phyloP scores from a whole-genome alignment of 2,797 vertebrate genomes.

The Sphenodon punctatus region DNA sequence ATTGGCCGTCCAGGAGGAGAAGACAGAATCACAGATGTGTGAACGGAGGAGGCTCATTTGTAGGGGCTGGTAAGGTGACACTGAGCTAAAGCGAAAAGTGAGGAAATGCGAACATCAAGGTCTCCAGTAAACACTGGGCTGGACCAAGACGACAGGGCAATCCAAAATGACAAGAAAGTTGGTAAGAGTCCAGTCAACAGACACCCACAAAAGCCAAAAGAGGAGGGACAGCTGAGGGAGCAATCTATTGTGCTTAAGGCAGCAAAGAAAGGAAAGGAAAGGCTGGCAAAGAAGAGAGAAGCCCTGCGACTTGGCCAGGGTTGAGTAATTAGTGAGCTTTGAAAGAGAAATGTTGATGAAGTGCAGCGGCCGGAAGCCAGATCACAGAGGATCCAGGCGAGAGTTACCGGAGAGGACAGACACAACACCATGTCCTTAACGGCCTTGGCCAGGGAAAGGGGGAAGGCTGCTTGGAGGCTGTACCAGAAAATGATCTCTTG shows the following conservation, averaged over 20 bases:
- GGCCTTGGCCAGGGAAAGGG: neutral
- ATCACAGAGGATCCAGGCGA: neutral
- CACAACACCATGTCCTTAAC: neutral
- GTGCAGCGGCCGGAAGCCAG: neutral
- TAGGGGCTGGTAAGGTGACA: no score
- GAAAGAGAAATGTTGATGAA: neutral
- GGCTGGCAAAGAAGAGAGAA: neutral
- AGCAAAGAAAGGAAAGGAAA: neutral
- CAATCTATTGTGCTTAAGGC: rapidly evolving
- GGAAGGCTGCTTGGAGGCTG: neutral
- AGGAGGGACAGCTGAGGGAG: neutral
- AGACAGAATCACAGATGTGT: no score
- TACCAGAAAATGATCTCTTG: neutral
- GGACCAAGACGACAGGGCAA: no score
- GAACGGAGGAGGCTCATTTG: no score
- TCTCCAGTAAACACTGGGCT: no score
- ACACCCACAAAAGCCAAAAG: rapidly evolving
- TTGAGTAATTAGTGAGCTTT: neutral
- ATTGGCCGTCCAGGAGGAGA: neutral
- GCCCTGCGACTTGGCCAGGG: rapidly evolving
- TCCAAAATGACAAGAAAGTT: no score
- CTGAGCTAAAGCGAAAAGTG: neutral
- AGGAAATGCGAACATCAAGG: rapidly evolving
- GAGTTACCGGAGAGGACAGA: neutral
- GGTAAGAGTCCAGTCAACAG: rapidly evolving